phyloP scores from a whole-genome alignment of 1,140 invertebrate genomes.

The Lucilia sericata region DNA sequence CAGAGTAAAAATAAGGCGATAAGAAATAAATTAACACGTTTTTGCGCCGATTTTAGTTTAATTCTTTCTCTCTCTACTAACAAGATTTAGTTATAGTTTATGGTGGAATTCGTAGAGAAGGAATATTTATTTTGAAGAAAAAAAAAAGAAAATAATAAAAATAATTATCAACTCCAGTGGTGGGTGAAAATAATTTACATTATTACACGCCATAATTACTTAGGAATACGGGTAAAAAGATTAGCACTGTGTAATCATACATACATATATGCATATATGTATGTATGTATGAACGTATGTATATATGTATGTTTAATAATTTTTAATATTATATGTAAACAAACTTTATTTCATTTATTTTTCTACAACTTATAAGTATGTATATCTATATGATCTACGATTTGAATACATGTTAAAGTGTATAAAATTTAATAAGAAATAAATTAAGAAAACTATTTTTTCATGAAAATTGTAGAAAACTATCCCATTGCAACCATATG shows the following conservation, averaged over 20 bases:
- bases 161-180: slow-evolving; percentile 34
- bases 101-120: not conserved
- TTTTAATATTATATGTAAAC: too few species aligned
- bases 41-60: not conserved
- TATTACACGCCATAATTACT: slow-evolving; percentile 7
- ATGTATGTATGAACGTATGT: too few species aligned
- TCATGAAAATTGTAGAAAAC: too few species aligned
- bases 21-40: slow-evolving; percentile 41
- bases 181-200: slow-evolving; percentile 40
- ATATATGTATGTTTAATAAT: too few species aligned
- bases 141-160: not conserved
- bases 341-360: too few species aligned
- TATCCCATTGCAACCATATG: too few species aligned
- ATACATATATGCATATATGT: too few species aligned
- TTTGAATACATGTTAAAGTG: slow-evolving; percentile 5
- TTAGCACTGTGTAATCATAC: too few species aligned
- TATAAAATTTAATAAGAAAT: not conserved
- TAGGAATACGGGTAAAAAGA: too few species aligned
- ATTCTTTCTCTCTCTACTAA: not conserved
- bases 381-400: not conserved
- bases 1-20: not conserved
- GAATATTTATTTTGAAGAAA: not conserved
- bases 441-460: too few species aligned
- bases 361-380: too few species aligned
- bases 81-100: not conserved